A percentile compares a stretch with the other conserved stretches of the same genome.
Conservation (phyloP, 2,888 invertebrate species). For the Tetheella fluctuosa region DNA sequence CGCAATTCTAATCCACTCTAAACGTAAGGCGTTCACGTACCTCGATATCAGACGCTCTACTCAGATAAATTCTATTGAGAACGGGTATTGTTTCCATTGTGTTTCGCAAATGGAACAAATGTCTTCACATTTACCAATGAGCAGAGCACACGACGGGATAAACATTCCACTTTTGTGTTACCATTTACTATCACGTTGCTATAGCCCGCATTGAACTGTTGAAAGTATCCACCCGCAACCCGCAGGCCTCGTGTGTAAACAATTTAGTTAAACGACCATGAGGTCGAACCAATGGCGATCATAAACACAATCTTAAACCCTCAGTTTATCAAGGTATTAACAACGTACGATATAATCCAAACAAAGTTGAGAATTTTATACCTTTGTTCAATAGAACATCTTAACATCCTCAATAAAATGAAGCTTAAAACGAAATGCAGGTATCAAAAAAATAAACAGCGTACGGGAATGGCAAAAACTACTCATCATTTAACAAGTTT, state of each 20-base stretch:
- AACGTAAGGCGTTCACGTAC: slow-evolving; percentile 7
- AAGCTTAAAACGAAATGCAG: not conserved
- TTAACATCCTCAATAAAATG: slow-evolving; percentile 2
- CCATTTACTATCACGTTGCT: not conserved
- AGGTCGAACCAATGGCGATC: slow-evolving; percentile 28
- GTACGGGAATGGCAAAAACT: not conserved
- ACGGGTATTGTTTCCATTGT: slow-evolving; percentile 2
- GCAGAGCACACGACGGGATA: not conserved
- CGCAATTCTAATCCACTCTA: slow-evolving; percentile 9
- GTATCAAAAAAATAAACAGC: not conserved
- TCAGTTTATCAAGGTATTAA: slow-evolving; percentile 10
- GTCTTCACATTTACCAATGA: not conserved
- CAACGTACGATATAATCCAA: slow-evolving; percentile 10
- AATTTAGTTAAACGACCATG: slow-evolving; percentile 35
- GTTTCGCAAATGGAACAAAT: slow-evolving; percentile 5
- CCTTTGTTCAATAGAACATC: not conserved
- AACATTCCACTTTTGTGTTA: slow-evolving; percentile 2
- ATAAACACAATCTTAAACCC: slow-evolving; percentile 21
- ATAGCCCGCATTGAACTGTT: not conserved
- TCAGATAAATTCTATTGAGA: slow-evolving; percentile 1
- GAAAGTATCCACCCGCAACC: slow-evolving; percentile 17
- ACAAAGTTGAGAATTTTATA: not conserved
- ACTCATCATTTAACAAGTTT: not conserved
- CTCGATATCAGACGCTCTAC: not conserved
- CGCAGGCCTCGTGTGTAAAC: slow-evolving; percentile 28